Evolutionary conservation across 2,888 invertebrate species (phyloP).

Genomic region (Drosophila monieri): DNA sequence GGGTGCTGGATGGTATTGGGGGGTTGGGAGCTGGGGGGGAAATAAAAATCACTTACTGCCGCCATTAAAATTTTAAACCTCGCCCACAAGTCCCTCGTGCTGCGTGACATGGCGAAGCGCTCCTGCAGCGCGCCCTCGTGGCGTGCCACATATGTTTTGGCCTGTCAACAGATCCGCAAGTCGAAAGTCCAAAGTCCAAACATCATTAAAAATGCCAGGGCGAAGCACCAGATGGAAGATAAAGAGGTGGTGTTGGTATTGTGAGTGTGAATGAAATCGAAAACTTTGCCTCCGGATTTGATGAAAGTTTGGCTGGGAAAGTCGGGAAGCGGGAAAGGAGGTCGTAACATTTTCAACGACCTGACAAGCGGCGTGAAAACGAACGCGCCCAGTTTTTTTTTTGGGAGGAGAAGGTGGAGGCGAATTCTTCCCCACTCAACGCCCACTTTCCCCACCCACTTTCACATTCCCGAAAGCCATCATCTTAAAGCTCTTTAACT

Average conservation of each 20-base stretch:
- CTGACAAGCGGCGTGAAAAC: constrained; percentile 63
- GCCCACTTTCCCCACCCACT: constrained; percentile 5
- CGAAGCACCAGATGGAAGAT: constrained; percentile 36
- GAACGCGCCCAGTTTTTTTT: constrained; percentile 50
- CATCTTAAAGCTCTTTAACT: background rate
- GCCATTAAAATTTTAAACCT: constrained; percentile 92
- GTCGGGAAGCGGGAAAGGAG: background rate
- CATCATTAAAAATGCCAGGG: constrained; percentile 61
- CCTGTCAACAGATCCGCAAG: constrained; percentile 84
- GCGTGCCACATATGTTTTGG: constrained; percentile 93
- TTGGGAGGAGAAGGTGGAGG: background rate
- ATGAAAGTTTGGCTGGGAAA: constrained; percentile 37
- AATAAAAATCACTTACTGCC: constrained; percentile 87
- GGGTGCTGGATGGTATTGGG: background rate
- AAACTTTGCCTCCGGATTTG: constrained; percentile 64
- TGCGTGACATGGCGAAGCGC: constrained; percentile 93
- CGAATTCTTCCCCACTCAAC: background rate
- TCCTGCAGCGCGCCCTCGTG: constrained; percentile 96
- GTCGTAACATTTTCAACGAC: constrained; percentile 53
- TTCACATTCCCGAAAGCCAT: constrained; percentile 5
- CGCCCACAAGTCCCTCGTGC: constrained; percentile 93
- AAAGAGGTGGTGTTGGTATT: constrained; percentile 24
- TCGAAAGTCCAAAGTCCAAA: constrained; percentile 35
- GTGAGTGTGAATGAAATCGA: constrained; percentile 65
- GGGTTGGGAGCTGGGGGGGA: constrained; percentile 5